Base-by-base conservation (phyloP, 2,797 vertebrate species). In the Capromys pilorides region DNA sequence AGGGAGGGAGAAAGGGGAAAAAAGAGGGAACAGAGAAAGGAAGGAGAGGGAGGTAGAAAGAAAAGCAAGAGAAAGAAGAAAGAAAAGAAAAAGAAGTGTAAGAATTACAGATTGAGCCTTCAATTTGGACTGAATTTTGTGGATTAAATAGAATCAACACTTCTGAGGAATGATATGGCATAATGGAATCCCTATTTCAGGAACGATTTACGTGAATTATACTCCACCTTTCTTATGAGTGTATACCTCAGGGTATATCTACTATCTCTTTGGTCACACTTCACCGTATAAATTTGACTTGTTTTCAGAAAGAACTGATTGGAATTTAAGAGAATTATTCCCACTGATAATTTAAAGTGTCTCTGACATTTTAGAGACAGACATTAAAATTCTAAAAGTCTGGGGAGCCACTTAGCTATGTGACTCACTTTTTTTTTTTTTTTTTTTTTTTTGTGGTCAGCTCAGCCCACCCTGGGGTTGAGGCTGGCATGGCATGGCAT, bases 381-480 rank as follows among this genome's bases (percentile, higher is more conserved):
- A 86, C 78, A 95, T 49, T 89, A 88, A 22, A 79, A 92, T 78
- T 94, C 54, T 51, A 77, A 75, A 94, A 88, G 57, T 57, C 51
- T 62, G 24, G 62, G 95, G 28, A 75, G 24, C 80, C 80, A 89
- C 91, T 59, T 22, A 86, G 14, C 49, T 80, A 1, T 75, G 18
- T 73, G n/a, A 39, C 51, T 54, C 13, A 54, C 51, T 54, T 49
- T 49, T 49, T 49, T 49, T 49, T 49, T 49, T n/a, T n/a, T n/a
- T n/a, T n/a, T n/a, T n/a, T n/a, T n/a, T n/a, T 49, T 49, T 49
- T 49, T 49, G 5, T 49, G 5, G 49, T 10, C 49, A 49, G 49
- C 49, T 49, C 49, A 49, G 49, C 49, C 49, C 49, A 49, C 49
- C 49, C 49, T 6, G 9, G 49, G 49, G 49, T 8, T 51, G 51